These are phyloP conservation scores for Ichneumoninae sp. DNA, from an alignment of 2,888 invertebrate species.

Conservation along the genomic window DNA sequence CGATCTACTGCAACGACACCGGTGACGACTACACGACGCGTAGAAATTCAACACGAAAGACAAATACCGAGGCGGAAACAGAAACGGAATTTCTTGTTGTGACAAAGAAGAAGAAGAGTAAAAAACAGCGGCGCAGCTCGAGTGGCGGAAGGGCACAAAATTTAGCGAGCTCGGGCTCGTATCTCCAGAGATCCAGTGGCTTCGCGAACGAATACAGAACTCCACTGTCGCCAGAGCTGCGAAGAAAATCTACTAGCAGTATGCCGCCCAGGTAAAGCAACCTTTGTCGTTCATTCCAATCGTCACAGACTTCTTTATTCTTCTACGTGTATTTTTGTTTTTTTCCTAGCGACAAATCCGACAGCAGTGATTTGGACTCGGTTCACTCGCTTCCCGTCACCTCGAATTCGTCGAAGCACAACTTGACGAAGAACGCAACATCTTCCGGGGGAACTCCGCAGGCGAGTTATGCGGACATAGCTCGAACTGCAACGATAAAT, in stretches of 20 bases:
- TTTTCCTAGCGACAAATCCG: conserved; percentile 89
- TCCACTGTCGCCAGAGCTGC: conserved; percentile 82
- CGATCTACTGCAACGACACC: conserved; percentile 84
- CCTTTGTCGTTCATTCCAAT: not conserved
- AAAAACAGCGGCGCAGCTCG: conserved; percentile 86
- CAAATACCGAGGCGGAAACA: conserved; percentile 80
- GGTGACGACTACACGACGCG: conserved; percentile 80
- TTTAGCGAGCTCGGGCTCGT: conserved; percentile 79
- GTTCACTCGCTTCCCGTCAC: conserved; percentile 92
- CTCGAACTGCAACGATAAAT: conserved; percentile 86
- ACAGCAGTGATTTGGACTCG: conserved; percentile 93
- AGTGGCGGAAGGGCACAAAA: conserved; percentile 83
- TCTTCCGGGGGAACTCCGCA: conserved; percentile 85
- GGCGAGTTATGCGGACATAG: conserved; percentile 93
- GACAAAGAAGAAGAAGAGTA: conserved; percentile 92
- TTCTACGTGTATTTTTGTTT: not conserved
- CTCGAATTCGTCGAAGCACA: conserved; percentile 84
- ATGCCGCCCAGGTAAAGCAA: conserved; percentile 87
- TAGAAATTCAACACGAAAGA: conserved; percentile 79
- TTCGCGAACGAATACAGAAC: conserved; percentile 81
- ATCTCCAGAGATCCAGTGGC: conserved; percentile 80
- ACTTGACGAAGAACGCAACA: conserved; percentile 79
- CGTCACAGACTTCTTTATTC: not conserved
- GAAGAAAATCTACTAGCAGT: conserved; percentile 90
- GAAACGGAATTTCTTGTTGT: conserved; percentile 92